These are phyloP conservation scores for Butorides virescens DNA, from an alignment of 2,113 vertebrate genomes.

Conservation along the genomic window DNA sequence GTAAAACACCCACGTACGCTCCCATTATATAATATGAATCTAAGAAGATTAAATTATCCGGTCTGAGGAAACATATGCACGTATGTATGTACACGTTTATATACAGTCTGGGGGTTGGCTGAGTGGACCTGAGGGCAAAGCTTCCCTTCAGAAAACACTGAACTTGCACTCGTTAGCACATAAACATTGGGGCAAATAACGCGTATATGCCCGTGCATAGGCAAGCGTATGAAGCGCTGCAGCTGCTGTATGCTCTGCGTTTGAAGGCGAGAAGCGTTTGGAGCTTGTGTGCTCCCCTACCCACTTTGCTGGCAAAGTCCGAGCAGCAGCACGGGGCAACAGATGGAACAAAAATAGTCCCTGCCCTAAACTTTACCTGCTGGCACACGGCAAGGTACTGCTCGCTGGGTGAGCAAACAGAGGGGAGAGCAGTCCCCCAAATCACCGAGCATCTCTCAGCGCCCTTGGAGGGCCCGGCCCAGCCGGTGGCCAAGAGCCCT, in stretches of 20 bases:
- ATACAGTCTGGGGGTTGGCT: background rate
- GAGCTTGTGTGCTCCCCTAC: background rate
- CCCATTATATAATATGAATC: constrained; percentile 43
- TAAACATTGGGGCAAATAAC: rapidly evolving
- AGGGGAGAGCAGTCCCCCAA: background rate
- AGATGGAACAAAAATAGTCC: background rate
- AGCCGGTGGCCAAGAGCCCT: rapidly evolving
- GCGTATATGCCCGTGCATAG: rapidly evolving
- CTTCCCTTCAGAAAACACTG: background rate
- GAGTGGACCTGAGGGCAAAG: background rate
- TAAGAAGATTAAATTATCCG: constrained; percentile 30
- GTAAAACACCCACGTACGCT: background rate
- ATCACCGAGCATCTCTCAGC: background rate
- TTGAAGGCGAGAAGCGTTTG: rapidly evolving
- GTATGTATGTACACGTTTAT: background rate
- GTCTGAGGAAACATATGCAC: background rate
- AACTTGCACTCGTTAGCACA: background rate
- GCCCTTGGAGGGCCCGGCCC: too few species aligned
- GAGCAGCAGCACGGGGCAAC: background rate
- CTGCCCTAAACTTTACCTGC: background rate
- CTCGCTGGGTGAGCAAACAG: background rate
- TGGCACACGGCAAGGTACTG: rapidly evolving
- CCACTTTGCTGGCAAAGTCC: background rate
- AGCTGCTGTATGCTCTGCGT: rapidly evolving
- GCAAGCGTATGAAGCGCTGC: rapidly evolving